Evolutionary conservation across 2,888 invertebrate species (phyloP), one percentile per base, ranked within the genome.

Genomic region (Hoplodrina blanda): DNA sequence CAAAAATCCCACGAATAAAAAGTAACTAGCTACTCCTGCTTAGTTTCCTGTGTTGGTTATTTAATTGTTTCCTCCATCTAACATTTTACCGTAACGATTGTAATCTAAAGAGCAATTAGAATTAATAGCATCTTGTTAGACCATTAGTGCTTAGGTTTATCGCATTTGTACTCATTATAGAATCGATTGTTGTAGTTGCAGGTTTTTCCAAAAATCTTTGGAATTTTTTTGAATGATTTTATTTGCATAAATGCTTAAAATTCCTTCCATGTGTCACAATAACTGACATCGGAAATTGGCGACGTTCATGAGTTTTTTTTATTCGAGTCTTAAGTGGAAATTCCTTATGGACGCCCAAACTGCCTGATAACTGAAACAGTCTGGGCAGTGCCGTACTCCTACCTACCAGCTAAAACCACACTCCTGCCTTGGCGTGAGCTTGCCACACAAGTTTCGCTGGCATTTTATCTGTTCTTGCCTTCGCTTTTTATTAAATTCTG

Each of bases 51-150:
- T 86, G 85, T 85, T 78, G 81, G 78, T 71, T 82, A 76, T 86
- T 83, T 85, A 88, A 89, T 89, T 82, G 78, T 82, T 86, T 83
- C 86, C 84, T 84, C 76, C 73, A 74, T 81, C 82, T 73, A 82
- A 77, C 70, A 78, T 82, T 82, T 84, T 83, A 80, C 79, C 78
- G 78, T 83, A 85, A 82, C 86, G 80, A 82, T 83, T 76, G 69
- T 84, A 76, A 76, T 84, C 77, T 78, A 78, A 71, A 70, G 76
- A 74, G 74, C 72, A 79, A 82, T 80, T 88, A 85, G 68, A 74
- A 79, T 73, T 83, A 82, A 87, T 82, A 81, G 73, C 74, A 81
- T 82, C 80, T 83, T 83, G 69, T 71, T 81, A 62, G 56, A 46
- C 25, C 60, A 73, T 80, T 74, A 75, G 60, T 68, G 64, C 49